Conservation (phyloP, 2,888 invertebrate species). For the Alcis repandata region DNA sequence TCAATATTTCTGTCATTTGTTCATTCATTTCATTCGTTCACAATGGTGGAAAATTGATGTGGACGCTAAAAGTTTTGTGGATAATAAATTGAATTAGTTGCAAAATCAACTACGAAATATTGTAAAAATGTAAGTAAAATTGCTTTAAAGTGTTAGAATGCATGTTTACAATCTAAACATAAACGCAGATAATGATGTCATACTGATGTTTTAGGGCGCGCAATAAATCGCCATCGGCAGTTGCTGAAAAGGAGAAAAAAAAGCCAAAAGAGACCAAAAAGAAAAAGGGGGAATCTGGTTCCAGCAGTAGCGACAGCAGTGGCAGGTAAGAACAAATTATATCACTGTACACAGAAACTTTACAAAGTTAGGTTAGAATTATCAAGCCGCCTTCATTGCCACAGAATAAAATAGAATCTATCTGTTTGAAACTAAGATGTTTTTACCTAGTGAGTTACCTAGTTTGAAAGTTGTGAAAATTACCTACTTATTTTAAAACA, state of each 20-base stretch:
- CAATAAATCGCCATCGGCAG: slow-evolving; percentile 90
- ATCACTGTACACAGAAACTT: slow-evolving; percentile 3
- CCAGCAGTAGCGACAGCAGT: slow-evolving; percentile 93
- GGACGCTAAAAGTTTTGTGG: slow-evolving; percentile 33
- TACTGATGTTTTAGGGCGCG: slow-evolving; percentile 88
- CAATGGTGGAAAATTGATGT: slow-evolving; percentile 30
- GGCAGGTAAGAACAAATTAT: slow-evolving; percentile 82
- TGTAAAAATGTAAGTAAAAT: slow-evolving; percentile 38
- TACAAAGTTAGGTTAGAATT: slow-evolving; percentile 37
- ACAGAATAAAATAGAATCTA: neutral
- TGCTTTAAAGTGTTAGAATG: neutral
- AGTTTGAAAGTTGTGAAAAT: too few relatives aligned
- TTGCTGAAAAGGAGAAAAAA: slow-evolving; percentile 91
- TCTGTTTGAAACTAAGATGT: too few relatives aligned
- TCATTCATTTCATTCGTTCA: slow-evolving; percentile 1
- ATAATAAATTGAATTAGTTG: slow-evolving; percentile 10
- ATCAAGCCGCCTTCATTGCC: slow-evolving; percentile 4
- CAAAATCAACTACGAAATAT: slow-evolving; percentile 14
- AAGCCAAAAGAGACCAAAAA: slow-evolving; percentile 86
- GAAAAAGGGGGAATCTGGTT: slow-evolving; percentile 90
- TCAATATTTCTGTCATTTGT: neutral
- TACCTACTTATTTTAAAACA: too few relatives aligned
- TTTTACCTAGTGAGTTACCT: too few relatives aligned
- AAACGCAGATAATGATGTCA: neutral
- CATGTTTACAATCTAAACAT: neutral